A percentile compares a stretch with the other conserved stretches of the same genome.
Conservation (phyloP, 2,113 vertebrate genomes). For the Rhabdornis inornatus region DNA sequence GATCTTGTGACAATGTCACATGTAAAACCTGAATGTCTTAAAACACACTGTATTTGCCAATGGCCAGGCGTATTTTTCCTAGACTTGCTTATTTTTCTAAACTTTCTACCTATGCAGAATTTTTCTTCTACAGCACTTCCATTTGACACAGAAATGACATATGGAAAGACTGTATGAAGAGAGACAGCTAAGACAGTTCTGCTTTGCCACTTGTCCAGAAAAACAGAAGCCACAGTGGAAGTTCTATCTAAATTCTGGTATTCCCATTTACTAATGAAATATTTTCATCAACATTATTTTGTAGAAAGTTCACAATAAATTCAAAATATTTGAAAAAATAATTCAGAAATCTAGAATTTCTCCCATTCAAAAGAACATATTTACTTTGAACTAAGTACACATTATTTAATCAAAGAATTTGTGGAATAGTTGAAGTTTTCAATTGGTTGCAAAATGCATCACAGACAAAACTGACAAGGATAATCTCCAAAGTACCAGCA, state of each 20-base stretch:
- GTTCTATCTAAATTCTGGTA: not conserved
- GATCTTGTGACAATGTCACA: slow-evolving; percentile 1
- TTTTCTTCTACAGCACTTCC: slow-evolving; percentile 8
- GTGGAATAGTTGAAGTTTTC: not conserved
- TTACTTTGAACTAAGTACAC: not conserved
- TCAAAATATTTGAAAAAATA: not conserved
- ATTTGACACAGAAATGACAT: not conserved
- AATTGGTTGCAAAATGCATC: not conserved
- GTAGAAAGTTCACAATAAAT: not conserved
- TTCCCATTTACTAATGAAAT: not conserved
- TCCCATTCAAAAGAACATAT: not conserved
- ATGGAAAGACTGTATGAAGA: not conserved
- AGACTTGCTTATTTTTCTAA: slow-evolving; percentile 60
- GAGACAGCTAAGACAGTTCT: not conserved
- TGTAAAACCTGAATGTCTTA: slow-evolving; percentile 6
- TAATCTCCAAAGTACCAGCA: not conserved
- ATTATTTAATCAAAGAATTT: not conserved
- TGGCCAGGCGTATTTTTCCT: not conserved
- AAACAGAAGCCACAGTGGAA: not conserved
- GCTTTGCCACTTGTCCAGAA: not conserved
- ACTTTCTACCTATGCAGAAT: slow-evolving; percentile 50
- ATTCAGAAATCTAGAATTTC: not conserved
- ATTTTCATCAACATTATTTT: not conserved
- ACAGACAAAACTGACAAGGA: not conserved
- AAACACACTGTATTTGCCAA: not conserved